Evolutionary conservation across 2,113 vertebrate species (phyloP).

Genomic region (Oenanthe oenanthe): DNA sequence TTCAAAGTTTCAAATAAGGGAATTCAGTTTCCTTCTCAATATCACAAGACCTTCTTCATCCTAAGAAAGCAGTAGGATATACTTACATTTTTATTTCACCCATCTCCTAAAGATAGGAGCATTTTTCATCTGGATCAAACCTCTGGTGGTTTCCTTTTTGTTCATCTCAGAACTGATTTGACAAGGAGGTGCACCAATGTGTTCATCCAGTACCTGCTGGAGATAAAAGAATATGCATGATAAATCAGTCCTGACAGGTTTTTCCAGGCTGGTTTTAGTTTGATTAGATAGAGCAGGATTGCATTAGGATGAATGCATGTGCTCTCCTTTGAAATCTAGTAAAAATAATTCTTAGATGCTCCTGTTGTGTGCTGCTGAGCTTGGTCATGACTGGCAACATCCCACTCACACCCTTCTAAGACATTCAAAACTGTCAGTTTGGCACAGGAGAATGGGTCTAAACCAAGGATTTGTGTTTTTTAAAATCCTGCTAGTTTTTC

Average conservation of each 20-base stretch:
- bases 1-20: not conserved
- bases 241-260: not conserved
- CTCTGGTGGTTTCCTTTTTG: not conserved
- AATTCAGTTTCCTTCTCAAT: not conserved
- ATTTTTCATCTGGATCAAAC: not conserved
- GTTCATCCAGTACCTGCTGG: not conserved
- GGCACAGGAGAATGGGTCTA: not conserved
- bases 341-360: not conserved
- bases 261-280: not conserved
- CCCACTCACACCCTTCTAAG: not conserved
- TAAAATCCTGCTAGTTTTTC: not conserved
- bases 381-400: not conserved
- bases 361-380: not conserved
- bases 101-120: not conserved
- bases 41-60: not conserved
- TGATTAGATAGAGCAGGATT: not conserved
- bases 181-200: not conserved
- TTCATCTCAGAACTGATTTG: not conserved
- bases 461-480: not conserved
- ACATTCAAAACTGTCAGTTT: not conserved
- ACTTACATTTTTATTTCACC: not conserved
- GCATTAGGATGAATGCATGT: not conserved
- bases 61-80: not conserved
- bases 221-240: not conserved
- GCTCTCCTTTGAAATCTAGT: not conserved